These are phyloP conservation scores for Drosophila rellima DNA, from an alignment of 2,888 invertebrate genomes.

Conservation along the genomic window DNA sequence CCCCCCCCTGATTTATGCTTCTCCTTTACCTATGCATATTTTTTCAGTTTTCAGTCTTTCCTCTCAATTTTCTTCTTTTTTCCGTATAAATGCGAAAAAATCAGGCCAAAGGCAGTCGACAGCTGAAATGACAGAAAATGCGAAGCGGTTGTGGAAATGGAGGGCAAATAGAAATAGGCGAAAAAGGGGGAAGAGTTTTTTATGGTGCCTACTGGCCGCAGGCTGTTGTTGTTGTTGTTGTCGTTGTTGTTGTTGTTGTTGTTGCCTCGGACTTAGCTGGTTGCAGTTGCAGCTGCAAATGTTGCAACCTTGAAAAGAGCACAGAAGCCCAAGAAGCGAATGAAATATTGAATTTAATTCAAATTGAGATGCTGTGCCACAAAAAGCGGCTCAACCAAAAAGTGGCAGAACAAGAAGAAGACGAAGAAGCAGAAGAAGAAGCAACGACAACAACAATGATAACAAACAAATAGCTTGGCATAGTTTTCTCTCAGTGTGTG, in stretches of 20 bases:
- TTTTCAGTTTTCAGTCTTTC: not conserved
- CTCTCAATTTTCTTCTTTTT: not conserved
- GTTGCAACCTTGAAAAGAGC: conserved; percentile 67
- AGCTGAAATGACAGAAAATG: conserved; percentile 66
- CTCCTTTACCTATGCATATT: conserved; percentile 6
- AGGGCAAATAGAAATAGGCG: not conserved
- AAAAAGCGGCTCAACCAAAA: conserved; percentile 33
- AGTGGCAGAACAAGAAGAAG: conserved; percentile 2
- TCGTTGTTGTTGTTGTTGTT: conserved; percentile 20
- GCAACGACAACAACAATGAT: conserved; percentile 5
- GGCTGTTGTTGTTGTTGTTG: conserved; percentile 41
- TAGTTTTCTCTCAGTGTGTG: conserved; percentile 14
- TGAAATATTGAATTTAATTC: conserved; percentile 73
- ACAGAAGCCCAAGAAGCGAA: conserved; percentile 24
- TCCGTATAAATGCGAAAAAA: conserved; percentile 45
- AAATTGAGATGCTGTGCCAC: conserved; percentile 65
- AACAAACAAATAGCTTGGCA: conserved; percentile 39
- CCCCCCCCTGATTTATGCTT: not conserved
- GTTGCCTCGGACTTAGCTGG: conserved; percentile 22
- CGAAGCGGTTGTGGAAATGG: conserved; percentile 18
- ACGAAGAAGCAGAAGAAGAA: not conserved
- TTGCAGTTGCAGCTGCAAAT: conserved; percentile 36
- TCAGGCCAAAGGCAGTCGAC: conserved; percentile 46
- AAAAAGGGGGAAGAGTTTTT: conserved; percentile 25
- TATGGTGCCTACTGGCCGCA: conserved; percentile 68